Evolutionary conservation across 2,113 vertebrate genomes (phyloP), one percentile per base, ranked within the genome.

Genomic region (Bubo bubo): DNA sequence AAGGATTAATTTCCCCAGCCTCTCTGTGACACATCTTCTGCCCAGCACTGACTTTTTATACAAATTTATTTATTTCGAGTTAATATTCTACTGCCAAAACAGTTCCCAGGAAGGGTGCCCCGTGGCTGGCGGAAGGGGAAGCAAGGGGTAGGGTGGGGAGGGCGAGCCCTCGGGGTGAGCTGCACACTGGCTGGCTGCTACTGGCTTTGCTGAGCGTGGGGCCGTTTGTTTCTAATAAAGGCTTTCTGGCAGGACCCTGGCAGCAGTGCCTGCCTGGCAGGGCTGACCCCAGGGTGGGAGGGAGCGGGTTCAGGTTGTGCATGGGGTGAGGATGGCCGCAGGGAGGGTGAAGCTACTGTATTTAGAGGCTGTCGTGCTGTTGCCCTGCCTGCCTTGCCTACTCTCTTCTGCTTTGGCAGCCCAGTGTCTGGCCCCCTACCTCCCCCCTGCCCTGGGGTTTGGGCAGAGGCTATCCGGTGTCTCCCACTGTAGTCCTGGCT

Each of bases 1-100:
- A 75, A 64, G 37, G 67, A 60, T 67, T 56, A 3, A 1, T 63
- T 93, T 52, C 63, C 52, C 0, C 0, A 12, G 75, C 34, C 16
- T 76, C 39, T 63, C 34, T 27, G 28, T 0, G 3, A 43, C 45
- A 50, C 24, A 30, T 12, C 41, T 41, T 35, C 37, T 64, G 41
- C 63, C 63, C 41, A 49, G 53, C 39, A 6, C 21, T 64, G 62
- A 43, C 68, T 76, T 89, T 75, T 79, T 55, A 30, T 91, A 95
- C 70, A 93, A 89, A 96, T 70, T 71, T 76, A 43, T 95, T 97
- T 86, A 91, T 87, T 93, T 79, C 18, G 35, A 82, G 71, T 91
- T 86, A 92, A 72, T 49, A 49, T 32, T 72, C 64, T 95, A 81
- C 80, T 88, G 83, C 73, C 96, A 79, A 53, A 93, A 62, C 49